These are phyloP conservation scores for Solenopsis invicta DNA, from an alignment of 1,140 invertebrate genomes.

Conservation along the genomic window DNA sequence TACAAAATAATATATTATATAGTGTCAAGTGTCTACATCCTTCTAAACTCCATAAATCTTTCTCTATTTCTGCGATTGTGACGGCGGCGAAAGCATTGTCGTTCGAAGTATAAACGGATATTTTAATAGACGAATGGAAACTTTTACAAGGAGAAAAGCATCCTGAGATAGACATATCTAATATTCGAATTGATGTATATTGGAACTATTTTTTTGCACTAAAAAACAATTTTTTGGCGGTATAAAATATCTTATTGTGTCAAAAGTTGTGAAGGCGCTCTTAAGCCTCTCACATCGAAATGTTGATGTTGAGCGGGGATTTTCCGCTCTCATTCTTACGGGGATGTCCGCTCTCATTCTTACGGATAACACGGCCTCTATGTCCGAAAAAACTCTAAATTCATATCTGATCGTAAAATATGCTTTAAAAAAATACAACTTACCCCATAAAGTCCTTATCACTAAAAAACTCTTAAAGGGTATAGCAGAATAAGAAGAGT, in stretches of 20 bases:
- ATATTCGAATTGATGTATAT: slow-evolving; percentile 29
- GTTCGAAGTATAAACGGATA: slow-evolving; percentile 12
- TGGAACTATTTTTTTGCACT: slow-evolving; percentile 5
- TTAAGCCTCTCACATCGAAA: not conserved
- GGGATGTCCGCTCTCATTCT: slow-evolving; percentile 1
- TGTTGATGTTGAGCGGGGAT: not conserved
- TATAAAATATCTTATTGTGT: slow-evolving; percentile 6
- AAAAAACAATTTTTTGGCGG: not conserved
- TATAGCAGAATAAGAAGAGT: no score
- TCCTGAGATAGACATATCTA: not conserved
- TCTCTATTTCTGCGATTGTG: slow-evolving; percentile 7
- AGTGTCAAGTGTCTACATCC: not conserved
- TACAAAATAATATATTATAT: not conserved
- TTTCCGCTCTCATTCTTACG: no score
- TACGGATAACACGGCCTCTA: not conserved
- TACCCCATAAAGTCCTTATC: not conserved
- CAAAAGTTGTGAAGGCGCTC: not conserved
- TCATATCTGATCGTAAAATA: slow-evolving; percentile 15
- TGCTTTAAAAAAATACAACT: slow-evolving; percentile 5
- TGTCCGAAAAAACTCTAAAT: not conserved
- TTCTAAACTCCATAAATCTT: not conserved
- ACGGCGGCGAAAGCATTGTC: not conserved
- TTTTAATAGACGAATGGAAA: slow-evolving; percentile 11
- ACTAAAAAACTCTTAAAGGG: slow-evolving; percentile 3
- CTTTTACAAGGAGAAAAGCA: not conserved